Percentiles rank a stretch among this genome's conserved stretches.
phyloP scores from a whole-genome alignment of 2,888 invertebrate genomes.

The Eurytoma californica region DNA sequence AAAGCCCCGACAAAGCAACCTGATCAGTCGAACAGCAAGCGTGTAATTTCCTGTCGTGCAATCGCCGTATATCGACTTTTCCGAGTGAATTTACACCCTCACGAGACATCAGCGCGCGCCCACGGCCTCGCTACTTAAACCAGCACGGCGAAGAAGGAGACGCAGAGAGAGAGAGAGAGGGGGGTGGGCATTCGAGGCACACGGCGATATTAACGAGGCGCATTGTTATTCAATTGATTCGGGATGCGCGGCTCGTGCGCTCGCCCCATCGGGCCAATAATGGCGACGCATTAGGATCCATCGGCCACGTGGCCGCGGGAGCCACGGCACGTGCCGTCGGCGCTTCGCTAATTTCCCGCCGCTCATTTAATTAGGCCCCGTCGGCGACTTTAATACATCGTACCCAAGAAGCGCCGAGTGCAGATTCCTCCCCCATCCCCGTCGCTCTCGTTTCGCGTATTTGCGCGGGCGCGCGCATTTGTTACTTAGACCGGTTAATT shows the following conservation, averaged over 20 bases:
- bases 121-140: not conserved
- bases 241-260: not conserved
- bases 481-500: constrained; percentile 20
- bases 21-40: not conserved
- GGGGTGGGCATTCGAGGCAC: not conserved
- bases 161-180: constrained; percentile 1
- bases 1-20: too few species aligned
- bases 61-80: constrained; percentile 21
- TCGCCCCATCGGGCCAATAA: constrained; percentile 64
- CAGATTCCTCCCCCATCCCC: not conserved
- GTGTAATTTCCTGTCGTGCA: not conserved
- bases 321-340: constrained; percentile 63
- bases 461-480: not conserved
- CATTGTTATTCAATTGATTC: constrained; percentile 67
- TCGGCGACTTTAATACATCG: constrained; percentile 5
- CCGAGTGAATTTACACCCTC: constrained; percentile 42
- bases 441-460: not conserved
- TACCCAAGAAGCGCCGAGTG: not conserved
- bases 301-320: constrained; percentile 55
- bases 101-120: not conserved
- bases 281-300: constrained; percentile 48
- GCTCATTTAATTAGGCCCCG: constrained; percentile 73
- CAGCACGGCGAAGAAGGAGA: not conserved
- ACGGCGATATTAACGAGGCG: constrained; percentile 62
- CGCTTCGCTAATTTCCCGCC: constrained; percentile 65